Evolutionary conservation across 2,797 vertebrate genomes (phyloP).

Genomic region (Heliangelus exortis): DNA sequence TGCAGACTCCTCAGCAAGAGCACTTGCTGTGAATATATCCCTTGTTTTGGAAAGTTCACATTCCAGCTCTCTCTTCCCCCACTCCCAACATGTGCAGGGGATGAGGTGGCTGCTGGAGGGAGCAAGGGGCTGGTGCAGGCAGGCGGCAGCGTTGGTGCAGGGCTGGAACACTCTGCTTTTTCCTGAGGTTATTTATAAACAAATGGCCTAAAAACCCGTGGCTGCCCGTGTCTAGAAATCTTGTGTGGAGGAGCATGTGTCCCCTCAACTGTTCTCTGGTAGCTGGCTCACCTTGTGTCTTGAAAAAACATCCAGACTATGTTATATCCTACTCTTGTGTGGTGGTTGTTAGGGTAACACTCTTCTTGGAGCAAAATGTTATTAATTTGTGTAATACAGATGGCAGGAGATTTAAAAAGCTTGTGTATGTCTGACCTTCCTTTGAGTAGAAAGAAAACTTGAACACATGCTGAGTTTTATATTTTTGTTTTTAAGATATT

Average conservation of each 20-base stretch:
- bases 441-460: slow-evolving; percentile 1
- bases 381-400: slow-evolving; percentile 6
- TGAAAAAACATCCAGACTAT: background rate
- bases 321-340: background rate
- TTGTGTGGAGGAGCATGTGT: background rate
- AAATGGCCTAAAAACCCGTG: background rate
- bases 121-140: background rate
- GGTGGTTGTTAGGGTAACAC: slow-evolving; percentile 35
- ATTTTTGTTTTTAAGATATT: background rate
- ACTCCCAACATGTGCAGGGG: background rate
- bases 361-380: background rate
- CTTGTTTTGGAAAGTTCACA: background rate
- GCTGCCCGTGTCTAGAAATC: background rate
- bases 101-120: background rate
- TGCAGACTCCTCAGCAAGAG: background rate
- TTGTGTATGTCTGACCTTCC: background rate
- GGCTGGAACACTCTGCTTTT: background rate
- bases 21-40: background rate
- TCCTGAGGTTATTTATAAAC: background rate
- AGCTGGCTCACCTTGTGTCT: background rate
- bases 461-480: background rate
- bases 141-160: background rate
- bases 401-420: slow-evolving; percentile 2
- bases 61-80: background rate
- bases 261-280: background rate